Conservation (phyloP, 2,888 invertebrate genomes). For the Hipparchia semele region DNA sequence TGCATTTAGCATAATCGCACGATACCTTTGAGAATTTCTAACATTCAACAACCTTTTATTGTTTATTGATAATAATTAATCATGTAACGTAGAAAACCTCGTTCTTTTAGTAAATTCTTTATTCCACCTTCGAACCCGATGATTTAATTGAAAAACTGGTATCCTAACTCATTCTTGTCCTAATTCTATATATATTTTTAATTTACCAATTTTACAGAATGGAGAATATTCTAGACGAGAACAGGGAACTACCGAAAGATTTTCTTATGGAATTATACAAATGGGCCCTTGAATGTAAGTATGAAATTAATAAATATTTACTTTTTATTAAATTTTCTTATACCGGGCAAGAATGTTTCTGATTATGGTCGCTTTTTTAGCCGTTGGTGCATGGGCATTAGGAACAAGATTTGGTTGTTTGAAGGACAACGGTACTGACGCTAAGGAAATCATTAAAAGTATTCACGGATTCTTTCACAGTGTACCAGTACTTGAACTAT, state of each 20-base stretch:
- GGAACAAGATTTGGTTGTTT: conserved; percentile 91
- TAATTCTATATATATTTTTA: no score
- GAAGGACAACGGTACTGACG: conserved; percentile 86
- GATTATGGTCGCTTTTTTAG: conserved; percentile 67
- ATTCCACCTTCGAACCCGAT: not conserved
- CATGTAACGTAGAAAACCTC: not conserved
- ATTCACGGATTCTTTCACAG: conserved; percentile 91
- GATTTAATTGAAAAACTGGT: no score
- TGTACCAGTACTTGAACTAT: conserved; percentile 88
- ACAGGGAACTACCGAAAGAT: conserved; percentile 85
- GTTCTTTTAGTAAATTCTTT: not conserved
- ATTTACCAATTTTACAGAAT: conserved; percentile 74
- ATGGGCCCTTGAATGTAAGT: conserved; percentile 93
- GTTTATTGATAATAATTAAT: not conserved
- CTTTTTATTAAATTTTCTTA: not conserved
- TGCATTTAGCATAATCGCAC: conserved; percentile 28
- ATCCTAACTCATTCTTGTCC: no score
- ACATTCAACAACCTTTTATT: not conserved
- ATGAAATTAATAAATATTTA: not conserved
- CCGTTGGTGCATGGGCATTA: conserved; percentile 91
- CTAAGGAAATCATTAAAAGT: conserved; percentile 89
- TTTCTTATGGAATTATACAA: conserved; percentile 89
- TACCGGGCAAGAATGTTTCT: not conserved
- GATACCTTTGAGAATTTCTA: conserved; percentile 9
- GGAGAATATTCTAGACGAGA: conserved; percentile 82